A percentile compares a stretch with the other conserved stretches of the same genome.
Evolutionary conservation across 2,797 vertebrate genomes (phyloP).

Genomic region (Geotrypetes seraphini): DNA sequence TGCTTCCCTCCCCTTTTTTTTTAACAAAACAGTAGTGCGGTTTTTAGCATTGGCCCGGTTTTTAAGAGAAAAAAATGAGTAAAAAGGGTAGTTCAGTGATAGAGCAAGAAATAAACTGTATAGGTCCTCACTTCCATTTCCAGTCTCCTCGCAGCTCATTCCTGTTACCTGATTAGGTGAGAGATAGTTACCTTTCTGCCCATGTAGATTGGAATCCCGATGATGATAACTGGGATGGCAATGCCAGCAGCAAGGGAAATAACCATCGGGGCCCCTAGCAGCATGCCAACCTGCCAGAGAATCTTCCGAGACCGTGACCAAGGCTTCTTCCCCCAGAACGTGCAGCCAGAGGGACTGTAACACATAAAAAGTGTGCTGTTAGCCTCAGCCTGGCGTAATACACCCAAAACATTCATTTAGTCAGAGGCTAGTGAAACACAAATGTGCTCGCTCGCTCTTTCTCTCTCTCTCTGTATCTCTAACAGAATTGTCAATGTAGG

Average conservation of each 20-base stretch:
- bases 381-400: not conserved
- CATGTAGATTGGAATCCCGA: constrained; percentile 82
- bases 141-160: not conserved
- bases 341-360: constrained; percentile 78
- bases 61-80: not conserved
- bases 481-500: no score
- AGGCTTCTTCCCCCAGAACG: constrained; percentile 83
- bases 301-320: constrained; percentile 78
- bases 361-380: not conserved
- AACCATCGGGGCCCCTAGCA: constrained; percentile 76
- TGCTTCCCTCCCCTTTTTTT: no score
- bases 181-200: constrained; percentile 68
- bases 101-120: no score
- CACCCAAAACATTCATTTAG: not conserved
- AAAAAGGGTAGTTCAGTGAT: no score
- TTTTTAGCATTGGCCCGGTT: no score
- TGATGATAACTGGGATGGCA: constrained; percentile 76
- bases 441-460: no score
- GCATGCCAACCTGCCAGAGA: constrained; percentile 82
- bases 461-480: not conserved
- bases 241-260: constrained; percentile 76
- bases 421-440: constrained; percentile 14
- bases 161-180: not conserved
- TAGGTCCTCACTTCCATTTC: no score
- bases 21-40: no score